These are phyloP conservation scores for Hoplostethus atlanticus DNA, from an alignment of 2,797 vertebrate species.

Conservation along the genomic window DNA sequence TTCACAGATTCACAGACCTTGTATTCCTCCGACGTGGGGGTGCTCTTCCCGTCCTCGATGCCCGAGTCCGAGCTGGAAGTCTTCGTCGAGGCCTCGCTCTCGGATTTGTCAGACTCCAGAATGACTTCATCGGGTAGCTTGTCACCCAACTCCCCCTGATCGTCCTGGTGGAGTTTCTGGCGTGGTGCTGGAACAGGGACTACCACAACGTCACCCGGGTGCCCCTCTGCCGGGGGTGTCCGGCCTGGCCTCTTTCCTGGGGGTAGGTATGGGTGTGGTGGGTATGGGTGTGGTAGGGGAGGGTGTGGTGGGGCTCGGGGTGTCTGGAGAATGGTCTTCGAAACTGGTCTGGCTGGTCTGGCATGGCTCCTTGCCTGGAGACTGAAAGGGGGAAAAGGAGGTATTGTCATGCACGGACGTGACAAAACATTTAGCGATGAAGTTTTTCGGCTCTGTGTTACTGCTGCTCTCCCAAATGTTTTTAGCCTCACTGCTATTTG, in stretches of 20 bases:
- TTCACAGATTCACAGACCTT: slow-evolving; percentile 57
- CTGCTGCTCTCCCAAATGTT: slow-evolving; percentile 28
- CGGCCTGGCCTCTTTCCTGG: slow-evolving; percentile 26
- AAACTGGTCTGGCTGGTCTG: slow-evolving; percentile 87
- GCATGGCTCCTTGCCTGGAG: slow-evolving; percentile 83
- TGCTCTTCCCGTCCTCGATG: slow-evolving; percentile 81
- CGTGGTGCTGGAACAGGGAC: slow-evolving; percentile 58
- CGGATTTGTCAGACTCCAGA: slow-evolving; percentile 78
- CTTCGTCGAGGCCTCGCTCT: slow-evolving; percentile 80
- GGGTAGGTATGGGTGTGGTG: slow-evolving; percentile 42
- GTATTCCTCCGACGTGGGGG: slow-evolving; percentile 82
- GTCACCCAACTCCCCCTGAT: slow-evolving; percentile 57
- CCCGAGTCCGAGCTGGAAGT: slow-evolving; percentile 76
- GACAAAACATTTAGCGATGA: slow-evolving; percentile 12
- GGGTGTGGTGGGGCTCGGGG: slow-evolving; percentile 48
- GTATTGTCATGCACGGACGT: slow-evolving; percentile 10
- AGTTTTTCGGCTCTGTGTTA: slow-evolving; percentile 18
- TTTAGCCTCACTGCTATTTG: slow-evolving; percentile 29
- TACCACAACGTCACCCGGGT: slow-evolving; percentile 20
- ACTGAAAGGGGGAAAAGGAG: slow-evolving; percentile 68
- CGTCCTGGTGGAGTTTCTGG: slow-evolving; percentile 25
- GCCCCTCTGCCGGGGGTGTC: slow-evolving; percentile 22
- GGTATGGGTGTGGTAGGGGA: slow-evolving; percentile 46
- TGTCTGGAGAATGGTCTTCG: slow-evolving; percentile 77
- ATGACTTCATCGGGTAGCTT: slow-evolving; percentile 64